Evolutionary conservation across 2,888 invertebrate genomes (phyloP), one percentile per base, ranked within the genome.

Genomic region (Rhorus exstirpatorius): DNA sequence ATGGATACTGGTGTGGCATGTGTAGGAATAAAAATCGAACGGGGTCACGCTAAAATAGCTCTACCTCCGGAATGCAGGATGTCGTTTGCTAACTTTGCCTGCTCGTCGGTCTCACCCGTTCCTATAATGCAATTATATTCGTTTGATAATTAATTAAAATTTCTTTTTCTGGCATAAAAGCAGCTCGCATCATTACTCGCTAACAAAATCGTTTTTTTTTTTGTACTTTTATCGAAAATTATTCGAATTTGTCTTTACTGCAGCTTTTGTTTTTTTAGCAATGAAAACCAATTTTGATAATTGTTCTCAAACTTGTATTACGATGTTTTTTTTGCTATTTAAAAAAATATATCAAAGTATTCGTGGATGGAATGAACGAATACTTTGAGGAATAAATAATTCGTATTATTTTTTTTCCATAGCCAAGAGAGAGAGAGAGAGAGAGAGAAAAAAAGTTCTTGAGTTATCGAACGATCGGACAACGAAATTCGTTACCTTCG

Each of bases 61-160:
- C 91, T 93, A 94, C 94, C 94, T 93, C 97, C 97, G 88, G 97
- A 97, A 94, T 97, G 96, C 91, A 98, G 95, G 94, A 97, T 95
- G 94, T 97, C 97, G 94, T 97, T 97, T 87, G 97, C 97, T 93
- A 97, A 94, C 93, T 96, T 95, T 65, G 96, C 96, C 93, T 97
- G 97, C 93, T 97, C 97, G 87, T 96, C 96, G 87, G 97, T 96
- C 89, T 96, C 95, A 87, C 96, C 96, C 93, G 95, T 95, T 92
- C 96, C 96, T 96, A 93, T 58, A 91, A 93, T 93, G 85, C 87
- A 90, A 89, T 81, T 55, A 44, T 31, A 78, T 60, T 78, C 68
- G 31, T 61, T 58, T 24, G 46, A 19, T 8, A 46, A 55, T 75
- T 49, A 17, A 53, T 75, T 19, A 72, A 12, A n/a, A 63, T 21